phyloP scores from a whole-genome alignment of 2,888 invertebrate species.

The Epistrophella euchroma region DNA sequence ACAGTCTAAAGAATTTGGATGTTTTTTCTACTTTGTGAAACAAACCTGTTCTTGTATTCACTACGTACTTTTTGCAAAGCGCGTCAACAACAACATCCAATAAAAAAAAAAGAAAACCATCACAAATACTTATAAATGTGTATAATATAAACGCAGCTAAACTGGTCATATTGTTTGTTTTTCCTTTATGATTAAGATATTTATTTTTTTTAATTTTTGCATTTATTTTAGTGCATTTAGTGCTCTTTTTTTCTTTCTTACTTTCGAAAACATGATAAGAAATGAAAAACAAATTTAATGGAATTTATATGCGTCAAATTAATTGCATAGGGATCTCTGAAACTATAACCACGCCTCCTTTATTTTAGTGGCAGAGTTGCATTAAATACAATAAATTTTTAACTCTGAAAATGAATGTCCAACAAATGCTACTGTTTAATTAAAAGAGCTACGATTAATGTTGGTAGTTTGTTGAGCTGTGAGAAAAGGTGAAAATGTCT shows the following conservation, averaged over 20 bases:
- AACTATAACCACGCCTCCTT: background rate
- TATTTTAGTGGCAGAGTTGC: background rate
- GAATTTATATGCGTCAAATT: background rate
- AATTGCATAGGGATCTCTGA: background rate
- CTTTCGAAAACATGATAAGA: background rate
- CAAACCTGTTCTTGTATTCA: slow-evolving; percentile 3
- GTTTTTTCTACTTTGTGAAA: background rate
- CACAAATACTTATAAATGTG: background rate
- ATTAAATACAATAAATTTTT: background rate
- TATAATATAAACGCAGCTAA: background rate
- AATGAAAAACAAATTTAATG: background rate
- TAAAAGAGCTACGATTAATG: too few relatives aligned
- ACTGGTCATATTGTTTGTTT: slow-evolving; percentile 2
- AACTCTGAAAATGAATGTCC: background rate
- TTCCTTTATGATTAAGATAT: background rate
- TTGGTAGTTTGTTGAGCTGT: background rate
- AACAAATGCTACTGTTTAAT: background rate
- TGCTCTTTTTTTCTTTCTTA: background rate
- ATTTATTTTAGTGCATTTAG: background rate
- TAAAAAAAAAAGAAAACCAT: background rate
- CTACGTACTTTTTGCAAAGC: background rate
- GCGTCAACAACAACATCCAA: background rate
- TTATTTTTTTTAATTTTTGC: background rate
- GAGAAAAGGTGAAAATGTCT: slow-evolving; percentile 49
- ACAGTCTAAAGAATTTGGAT: background rate